phyloP scores from a whole-genome alignment of 2,797 vertebrate genomes.

The Bryconaethiops microstoma region DNA sequence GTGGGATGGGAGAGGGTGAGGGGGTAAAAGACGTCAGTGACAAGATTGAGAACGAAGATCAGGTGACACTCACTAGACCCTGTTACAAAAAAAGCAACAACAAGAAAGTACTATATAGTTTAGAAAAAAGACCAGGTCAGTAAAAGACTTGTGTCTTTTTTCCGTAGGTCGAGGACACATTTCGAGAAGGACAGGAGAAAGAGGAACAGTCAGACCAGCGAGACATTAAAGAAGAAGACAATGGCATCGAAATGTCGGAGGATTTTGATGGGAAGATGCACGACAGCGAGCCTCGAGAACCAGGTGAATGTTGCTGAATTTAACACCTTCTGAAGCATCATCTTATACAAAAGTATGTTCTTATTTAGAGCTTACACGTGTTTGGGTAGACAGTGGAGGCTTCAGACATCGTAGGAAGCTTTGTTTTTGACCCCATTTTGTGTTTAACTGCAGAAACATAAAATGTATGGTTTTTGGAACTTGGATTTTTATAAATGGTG shows the following conservation, averaged over 20 bases:
- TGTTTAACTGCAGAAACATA: too few species aligned
- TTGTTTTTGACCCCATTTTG: too few species aligned
- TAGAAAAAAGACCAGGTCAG: not conserved
- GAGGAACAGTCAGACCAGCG: conserved; percentile 84
- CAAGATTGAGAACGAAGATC: conserved; percentile 96
- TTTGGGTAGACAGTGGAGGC: too few species aligned
- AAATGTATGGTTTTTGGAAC: too few species aligned
- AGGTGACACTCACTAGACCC: conserved; percentile 68
- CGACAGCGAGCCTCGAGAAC: conserved; percentile 83
- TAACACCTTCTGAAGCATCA: too few species aligned
- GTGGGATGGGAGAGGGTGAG: conserved; percentile 94
- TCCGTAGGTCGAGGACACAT: conserved; percentile 92
- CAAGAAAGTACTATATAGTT: not conserved
- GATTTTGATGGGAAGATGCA: conserved; percentile 95
- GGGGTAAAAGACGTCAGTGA: conserved; percentile 95
- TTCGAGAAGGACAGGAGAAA: conserved; percentile 87
- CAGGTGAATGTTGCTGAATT: conserved; percentile 73
- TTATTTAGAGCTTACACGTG: too few species aligned
- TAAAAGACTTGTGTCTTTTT: not conserved
- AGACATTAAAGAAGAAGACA: conserved; percentile 90
- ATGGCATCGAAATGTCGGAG: conserved; percentile 97
- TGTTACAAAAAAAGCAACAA: not conserved
- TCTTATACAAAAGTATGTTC: too few species aligned
- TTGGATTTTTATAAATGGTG: too few species aligned
- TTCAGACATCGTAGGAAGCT: too few species aligned